Base-by-base conservation (phyloP, 2,113 vertebrate species). In the Aphelocoma coerulescens region DNA sequence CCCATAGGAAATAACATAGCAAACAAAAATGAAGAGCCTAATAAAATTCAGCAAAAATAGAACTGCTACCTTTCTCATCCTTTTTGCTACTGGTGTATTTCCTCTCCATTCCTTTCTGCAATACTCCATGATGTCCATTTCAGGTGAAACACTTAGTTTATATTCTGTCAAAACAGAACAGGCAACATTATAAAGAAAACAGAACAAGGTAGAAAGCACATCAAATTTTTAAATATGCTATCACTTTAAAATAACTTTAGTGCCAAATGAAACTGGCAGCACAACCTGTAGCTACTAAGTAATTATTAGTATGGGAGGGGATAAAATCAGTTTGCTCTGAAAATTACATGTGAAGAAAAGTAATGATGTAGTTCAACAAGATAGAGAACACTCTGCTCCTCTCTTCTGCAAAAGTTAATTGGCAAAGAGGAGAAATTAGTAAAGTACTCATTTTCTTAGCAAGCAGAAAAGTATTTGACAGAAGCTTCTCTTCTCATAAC, bases 41-140 rank as follows among this genome's bases (percentile, higher is more conserved):
- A 66, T 0, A 10, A 85, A 61, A 74, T 14, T 65, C 5, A 51
- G 33, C 22, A 61, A 44, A 75, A 62, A 43, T 0, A 55, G 21
- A 69, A n/a, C 9, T 5, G 75, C 37, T 84, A 99, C 99, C 99
- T 99, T 99, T 97, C 97, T 99, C 96, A 99, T 99, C 54, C 97
- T 98, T 48, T 97, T 97, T 74, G 99, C 99, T 96, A 98, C 99
- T 84, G 98, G 97, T 10, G 99, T 99, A 68, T 98, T 98, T 94
- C 99, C 99, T 96, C 98, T 98, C 99, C 99, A 99, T 94, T 99
- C 99, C 69, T 97, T 98, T 93, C 98, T 97, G 89, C 99, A 99
- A 91, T 99, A 99, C 30, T 98, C 98, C 98, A 99, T 96, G 74
- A 99, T 98, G 35, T 99, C 98, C 97, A 99, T 95, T 79, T 98